Evolutionary conservation across 2,888 invertebrate genomes (phyloP).

Genomic region (Axea sp.): DNA sequence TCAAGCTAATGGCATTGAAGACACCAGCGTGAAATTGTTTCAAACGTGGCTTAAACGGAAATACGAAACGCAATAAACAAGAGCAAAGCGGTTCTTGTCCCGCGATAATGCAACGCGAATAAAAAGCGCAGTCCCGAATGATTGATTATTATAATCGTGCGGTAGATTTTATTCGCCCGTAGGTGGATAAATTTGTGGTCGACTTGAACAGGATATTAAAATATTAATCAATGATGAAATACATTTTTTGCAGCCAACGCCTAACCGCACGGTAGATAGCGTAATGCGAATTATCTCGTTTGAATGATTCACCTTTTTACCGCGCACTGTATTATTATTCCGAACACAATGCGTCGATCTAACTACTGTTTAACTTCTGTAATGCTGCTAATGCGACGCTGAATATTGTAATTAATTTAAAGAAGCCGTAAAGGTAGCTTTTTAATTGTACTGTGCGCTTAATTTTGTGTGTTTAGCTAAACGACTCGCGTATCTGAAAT

Average conservation of each 20-base stretch:
- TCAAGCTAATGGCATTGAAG: too few relatives aligned
- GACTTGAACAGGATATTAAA: constrained; percentile 4
- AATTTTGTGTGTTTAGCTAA: too few relatives aligned
- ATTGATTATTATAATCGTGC: constrained; percentile 23
- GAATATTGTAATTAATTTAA: too few relatives aligned
- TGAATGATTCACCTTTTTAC: not conserved
- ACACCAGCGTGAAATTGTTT: too few relatives aligned
- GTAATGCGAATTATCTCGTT: constrained; percentile 5
- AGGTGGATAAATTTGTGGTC: constrained; percentile 15
- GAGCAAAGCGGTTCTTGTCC: not conserved
- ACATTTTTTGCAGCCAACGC: constrained; percentile 1
- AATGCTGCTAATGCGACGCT: not conserved
- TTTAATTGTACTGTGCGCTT: too few relatives aligned
- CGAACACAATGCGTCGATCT: not conserved
- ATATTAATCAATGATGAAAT: constrained; percentile 31
- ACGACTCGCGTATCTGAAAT: too few relatives aligned
- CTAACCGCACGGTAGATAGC: not conserved
- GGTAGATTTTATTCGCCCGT: not conserved
- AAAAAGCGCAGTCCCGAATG: constrained; percentile 7
- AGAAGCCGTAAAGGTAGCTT: too few relatives aligned
- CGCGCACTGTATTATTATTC: not conserved
- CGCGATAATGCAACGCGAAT: constrained; percentile 10
- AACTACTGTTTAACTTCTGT: not conserved
- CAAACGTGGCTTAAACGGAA: not conserved
- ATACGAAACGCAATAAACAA: constrained; percentile 3